Evolutionary conservation across 2,113 vertebrate genomes (phyloP), one percentile per base, ranked within the genome.

Genomic region (Telmatochromis sp.): DNA sequence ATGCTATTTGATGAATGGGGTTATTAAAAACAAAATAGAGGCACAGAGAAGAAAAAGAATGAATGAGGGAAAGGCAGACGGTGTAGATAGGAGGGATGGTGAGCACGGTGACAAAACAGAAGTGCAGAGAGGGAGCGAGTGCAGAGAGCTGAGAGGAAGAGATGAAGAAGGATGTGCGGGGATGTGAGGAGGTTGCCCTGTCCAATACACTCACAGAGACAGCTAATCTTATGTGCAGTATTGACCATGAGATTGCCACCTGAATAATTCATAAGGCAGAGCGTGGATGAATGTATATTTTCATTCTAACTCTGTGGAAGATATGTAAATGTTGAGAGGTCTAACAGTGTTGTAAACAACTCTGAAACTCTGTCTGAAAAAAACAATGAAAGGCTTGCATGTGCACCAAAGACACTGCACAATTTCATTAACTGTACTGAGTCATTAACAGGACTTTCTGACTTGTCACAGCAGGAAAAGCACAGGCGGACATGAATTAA

Each of bases 261-360:
- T 94, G 87, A 94, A 94, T 94, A 90, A 94, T 94, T 89, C 87
- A 94, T 92, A 81, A 84, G 87, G 88, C 31, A 45, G 17, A 79
- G 84, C n/a, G 31, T 80, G 51, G 79, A 83, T 35, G 88, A 54
- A 89, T 83, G 83, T 85, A 87, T 45, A 42, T 80, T 89, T 86
- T 86, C 81, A 86, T 87, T 86, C 54, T 21, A 80, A n/a, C 60
- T 50, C 78, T 81, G 37, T 83, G 82, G 65, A 53, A 83, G 87
- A 86, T 45, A 60, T 65, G 79, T 91, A 87, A 37, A 65, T 35
- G 19, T 54, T 80, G 84, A 91, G 60, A 88, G 84, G 83, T 81
- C 37, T 60, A 78, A 60, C 45, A 86, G 81, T 55, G 35, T 47
- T 12, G 23, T 68, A 91, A 84, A 92, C 73, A 86, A 84, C 54